phyloP scores from a whole-genome alignment of 2,797 vertebrate species.

The Thamnophis elegans region DNA sequence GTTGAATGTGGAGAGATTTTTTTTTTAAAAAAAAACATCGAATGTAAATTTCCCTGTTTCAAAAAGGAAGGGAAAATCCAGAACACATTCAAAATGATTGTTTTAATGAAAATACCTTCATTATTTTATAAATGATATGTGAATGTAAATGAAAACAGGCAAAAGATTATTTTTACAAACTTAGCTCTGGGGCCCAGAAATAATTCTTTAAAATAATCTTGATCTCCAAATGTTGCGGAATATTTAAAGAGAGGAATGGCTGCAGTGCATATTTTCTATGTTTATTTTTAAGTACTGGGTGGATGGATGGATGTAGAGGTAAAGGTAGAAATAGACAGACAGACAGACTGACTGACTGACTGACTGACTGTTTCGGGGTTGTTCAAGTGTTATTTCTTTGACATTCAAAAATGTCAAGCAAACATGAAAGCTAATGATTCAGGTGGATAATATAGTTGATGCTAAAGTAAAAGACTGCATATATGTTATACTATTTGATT shows the following conservation, averaged over 20 bases:
- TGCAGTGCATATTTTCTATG: constrained; percentile 14
- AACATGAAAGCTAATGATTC: constrained; percentile 5
- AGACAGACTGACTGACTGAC: too few species aligned
- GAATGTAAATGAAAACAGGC: constrained; percentile 21
- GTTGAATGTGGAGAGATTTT: neutral
- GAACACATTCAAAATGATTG: constrained; percentile 1
- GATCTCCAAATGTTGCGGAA: constrained; percentile 9
- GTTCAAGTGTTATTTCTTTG: constrained; percentile 34
- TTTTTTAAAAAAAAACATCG: neutral
- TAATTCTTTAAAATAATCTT: constrained; percentile 8
- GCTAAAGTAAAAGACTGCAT: neutral
- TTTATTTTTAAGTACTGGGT: constrained; percentile 2
- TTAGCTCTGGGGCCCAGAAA: constrained; percentile 17
- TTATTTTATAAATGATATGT: neutral
- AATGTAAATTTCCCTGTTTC: neutral
- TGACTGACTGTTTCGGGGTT: neutral
- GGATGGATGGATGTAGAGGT: neutral
- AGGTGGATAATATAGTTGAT: neutral
- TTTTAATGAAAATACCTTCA: neutral
- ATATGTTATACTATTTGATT: neutral
- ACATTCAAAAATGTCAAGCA: constrained; percentile 44
- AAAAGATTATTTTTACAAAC: constrained; percentile 19
- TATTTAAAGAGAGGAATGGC: constrained; percentile 22
- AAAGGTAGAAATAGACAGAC: neutral
- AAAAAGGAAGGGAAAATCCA: neutral